A percentile compares a stretch with the other conserved stretches of the same genome.
Evolutionary conservation across 2,888 invertebrate genomes (phyloP).

Genomic region (Fragum whitleyi): DNA sequence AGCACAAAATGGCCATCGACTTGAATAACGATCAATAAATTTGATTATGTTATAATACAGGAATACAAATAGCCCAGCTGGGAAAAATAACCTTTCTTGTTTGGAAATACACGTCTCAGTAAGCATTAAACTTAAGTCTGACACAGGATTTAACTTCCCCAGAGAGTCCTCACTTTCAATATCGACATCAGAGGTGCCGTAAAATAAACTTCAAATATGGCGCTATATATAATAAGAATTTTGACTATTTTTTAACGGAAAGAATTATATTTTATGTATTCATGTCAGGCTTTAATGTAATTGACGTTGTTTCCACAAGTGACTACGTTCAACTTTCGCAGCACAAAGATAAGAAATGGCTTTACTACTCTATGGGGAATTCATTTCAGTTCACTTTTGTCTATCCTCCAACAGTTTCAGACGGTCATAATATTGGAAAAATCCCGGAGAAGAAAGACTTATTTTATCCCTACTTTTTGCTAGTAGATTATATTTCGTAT

Average conservation of each 20-base stretch:
- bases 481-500: no score
- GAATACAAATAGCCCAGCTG: slow-evolving; percentile 20
- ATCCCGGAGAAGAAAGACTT: no score
- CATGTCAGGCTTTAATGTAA: neutral
- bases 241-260: neutral
- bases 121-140: slow-evolving; percentile 23
- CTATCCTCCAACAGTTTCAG: neutral
- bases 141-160: neutral
- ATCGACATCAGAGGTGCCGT: slow-evolving; percentile 9
- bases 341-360: slow-evolving; percentile 1
- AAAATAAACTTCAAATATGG: slow-evolving; percentile 3
- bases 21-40: slow-evolving; percentile 10
- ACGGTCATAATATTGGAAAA: neutral
- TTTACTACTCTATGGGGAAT: neutral
- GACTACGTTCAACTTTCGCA: neutral
- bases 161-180: neutral
- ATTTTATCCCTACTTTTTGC: no score
- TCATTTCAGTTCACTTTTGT: slow-evolving; percentile 1
- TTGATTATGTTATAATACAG: slow-evolving; percentile 26
- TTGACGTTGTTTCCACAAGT: neutral
- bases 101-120: slow-evolving; percentile 18
- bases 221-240: slow-evolving; percentile 18
- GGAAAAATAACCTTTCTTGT: slow-evolving; percentile 4
- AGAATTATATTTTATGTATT: slow-evolving; percentile 1
- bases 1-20: neutral